Conservation (phyloP, 2,888 invertebrate species). For the Dolichomitus sp. region DNA sequence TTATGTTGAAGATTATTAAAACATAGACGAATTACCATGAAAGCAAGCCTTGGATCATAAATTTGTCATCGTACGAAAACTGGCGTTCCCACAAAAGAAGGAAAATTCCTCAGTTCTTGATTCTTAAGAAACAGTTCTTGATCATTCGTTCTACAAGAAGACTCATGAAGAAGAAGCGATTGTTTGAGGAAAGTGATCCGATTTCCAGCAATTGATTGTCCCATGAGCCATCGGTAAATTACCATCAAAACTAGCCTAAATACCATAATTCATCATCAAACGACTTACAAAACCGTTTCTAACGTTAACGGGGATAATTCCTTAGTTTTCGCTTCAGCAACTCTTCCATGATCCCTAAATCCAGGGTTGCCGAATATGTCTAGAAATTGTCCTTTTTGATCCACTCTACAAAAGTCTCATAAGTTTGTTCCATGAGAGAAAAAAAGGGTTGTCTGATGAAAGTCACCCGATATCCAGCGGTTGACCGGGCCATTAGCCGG, state of each 20-base stretch:
- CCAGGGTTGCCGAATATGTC: background rate
- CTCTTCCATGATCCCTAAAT: background rate
- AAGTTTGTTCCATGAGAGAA: background rate
- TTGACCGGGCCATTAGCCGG: conserved; percentile 64
- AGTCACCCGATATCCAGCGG: conserved; percentile 45
- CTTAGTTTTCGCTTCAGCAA: background rate
- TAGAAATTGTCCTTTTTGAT: background rate
- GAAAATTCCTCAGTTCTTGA: too few relatives aligned
- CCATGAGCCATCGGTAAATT: conserved; percentile 57
- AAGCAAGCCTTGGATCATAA: background rate
- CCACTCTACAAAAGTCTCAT: background rate
- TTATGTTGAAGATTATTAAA: background rate
- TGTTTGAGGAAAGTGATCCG: conserved; percentile 27
- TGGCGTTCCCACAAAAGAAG: background rate
- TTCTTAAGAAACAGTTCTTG: background rate
- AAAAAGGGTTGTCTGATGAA: background rate
- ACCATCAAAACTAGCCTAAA: background rate
- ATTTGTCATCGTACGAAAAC: too few relatives aligned
- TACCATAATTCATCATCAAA: background rate
- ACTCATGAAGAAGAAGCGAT: background rate
- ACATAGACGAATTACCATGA: background rate
- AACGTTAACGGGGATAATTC: too few relatives aligned
- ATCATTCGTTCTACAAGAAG: background rate
- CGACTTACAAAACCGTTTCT: too few relatives aligned
- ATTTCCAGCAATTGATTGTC: conserved; percentile 45